Evolutionary conservation across 1,140 invertebrate genomes (phyloP), one percentile per base, ranked within the genome.

Genomic region (Cydia amplana): DNA sequence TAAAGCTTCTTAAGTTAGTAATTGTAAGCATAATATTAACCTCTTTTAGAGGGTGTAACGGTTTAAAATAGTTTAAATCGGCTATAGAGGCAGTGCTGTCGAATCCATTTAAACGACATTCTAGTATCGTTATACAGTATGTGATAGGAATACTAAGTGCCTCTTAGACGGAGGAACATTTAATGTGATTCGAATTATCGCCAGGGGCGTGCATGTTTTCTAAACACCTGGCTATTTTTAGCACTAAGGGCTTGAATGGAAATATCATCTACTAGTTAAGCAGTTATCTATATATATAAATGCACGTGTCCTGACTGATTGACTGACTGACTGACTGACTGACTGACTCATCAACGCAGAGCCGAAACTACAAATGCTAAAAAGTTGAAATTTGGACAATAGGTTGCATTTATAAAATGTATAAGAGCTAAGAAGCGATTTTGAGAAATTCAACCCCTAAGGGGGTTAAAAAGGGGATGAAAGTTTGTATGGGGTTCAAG

Each of bases 111-210:
- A 72, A 77, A 73, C 72, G 55, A 77, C 73, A 73, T 77, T 74
- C 49, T 25, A 77, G 16, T 72, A 40, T 46, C 40, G 63, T 40
- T 23, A 55, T 64, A 77, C 73, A 77, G 73, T 72, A 32, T 70
- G 25, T 65, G 65, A 73, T 36, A 64, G 28, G 75, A 77, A 77
- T 77, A 77, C 51, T 77, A 77, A 77, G 64, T 72, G 64, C 75
- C 75, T 72, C 23, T 77, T 43, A 63, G 64, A 40, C 51, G 74
- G 46, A 65, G 67, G 75, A 76, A 60, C 70, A 20, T 64, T 73
- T 73, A 76, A 76, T 73, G 70, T 60, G 70, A 73, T 76, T 73
- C 40, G 67, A 73, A 75, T 76, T 76, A 76, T 43, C 23, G 36
- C 51, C n/a, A 55, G 40, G 43, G 51, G 70, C 63, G 75, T 70